phyloP scores from a whole-genome alignment of 2,113 vertebrate genomes.

The Aythya baeri region DNA sequence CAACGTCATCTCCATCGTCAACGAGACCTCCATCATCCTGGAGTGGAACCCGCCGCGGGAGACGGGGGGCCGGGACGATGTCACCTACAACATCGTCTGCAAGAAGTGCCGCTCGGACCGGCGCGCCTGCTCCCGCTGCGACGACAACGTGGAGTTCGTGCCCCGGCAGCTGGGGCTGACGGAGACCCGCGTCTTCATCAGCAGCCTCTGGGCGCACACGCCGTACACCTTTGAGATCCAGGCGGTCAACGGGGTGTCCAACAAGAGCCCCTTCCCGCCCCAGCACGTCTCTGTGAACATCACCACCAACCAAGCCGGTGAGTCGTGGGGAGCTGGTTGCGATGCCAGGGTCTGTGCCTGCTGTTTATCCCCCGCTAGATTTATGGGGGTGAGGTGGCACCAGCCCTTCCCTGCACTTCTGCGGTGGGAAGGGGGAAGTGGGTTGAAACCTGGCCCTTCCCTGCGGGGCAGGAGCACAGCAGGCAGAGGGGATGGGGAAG shows the following conservation, averaged over 20 bases:
- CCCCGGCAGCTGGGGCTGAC: slow-evolving; percentile 93
- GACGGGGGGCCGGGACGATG: slow-evolving; percentile 89
- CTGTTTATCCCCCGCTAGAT: neutral
- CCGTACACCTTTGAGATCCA: slow-evolving; percentile 98
- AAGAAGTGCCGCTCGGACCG: slow-evolving; percentile 93
- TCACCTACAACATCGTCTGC: slow-evolving; percentile 97
- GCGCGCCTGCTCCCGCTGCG: slow-evolving; percentile 92
- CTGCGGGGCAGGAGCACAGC: neutral
- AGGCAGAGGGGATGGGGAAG: slow-evolving; percentile 6
- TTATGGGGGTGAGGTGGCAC: neutral
- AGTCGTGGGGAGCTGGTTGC: slow-evolving; percentile 41
- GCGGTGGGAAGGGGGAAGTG: neutral
- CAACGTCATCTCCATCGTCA: slow-evolving; percentile 96
- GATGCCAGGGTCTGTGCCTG: rapidly evolving
- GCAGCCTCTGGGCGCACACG: slow-evolving; percentile 94
- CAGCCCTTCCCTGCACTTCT: rapidly evolving
- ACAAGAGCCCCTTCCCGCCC: slow-evolving; percentile 93
- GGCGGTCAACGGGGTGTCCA: slow-evolving; percentile 94
- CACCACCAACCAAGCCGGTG: slow-evolving; percentile 98
- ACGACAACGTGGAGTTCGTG: slow-evolving; percentile 96
- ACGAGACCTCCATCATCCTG: slow-evolving; percentile 95
- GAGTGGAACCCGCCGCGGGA: slow-evolving; percentile 96
- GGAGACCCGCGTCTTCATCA: slow-evolving; percentile 93
- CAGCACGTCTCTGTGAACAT: slow-evolving; percentile 97
- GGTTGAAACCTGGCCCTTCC: neutral